Evolutionary conservation across 2,888 invertebrate genomes (phyloP).

Genomic region (Gortyna flavago): DNA sequence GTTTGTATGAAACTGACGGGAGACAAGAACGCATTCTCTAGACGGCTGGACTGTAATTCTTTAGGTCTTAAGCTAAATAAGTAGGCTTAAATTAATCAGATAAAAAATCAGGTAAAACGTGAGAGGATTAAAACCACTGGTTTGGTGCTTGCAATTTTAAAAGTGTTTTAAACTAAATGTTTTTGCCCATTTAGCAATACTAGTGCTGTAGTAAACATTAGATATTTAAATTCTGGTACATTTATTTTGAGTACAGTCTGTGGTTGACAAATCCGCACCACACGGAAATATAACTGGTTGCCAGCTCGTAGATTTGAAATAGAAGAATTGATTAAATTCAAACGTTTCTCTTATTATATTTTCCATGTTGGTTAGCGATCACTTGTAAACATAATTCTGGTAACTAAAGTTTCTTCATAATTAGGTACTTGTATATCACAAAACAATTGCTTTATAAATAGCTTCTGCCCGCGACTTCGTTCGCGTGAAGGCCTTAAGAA

Average conservation of each 20-base stretch:
- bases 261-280: neutral
- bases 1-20: no score
- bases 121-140: neutral
- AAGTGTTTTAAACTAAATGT: neutral
- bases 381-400: no score
- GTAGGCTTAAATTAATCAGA: neutral
- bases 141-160: neutral
- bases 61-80: neutral
- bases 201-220: neutral
- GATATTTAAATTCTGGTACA: neutral
- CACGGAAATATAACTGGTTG: neutral
- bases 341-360: no score
- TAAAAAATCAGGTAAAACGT: neutral
- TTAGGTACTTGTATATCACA: no score
- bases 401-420: no score
- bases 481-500: no score
- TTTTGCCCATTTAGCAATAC: neutral
- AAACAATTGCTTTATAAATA: no score
- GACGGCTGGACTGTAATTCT: neutral
- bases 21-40: neutral
- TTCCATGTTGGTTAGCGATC: neutral
- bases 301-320: neutral
- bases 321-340: neutral
- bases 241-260: constrained; percentile 3
- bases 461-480: no score